A percentile compares a stretch with the other conserved stretches of the same genome.
These are phyloP conservation scores for Mystacides longicornis DNA, from an alignment of 2,888 invertebrate genomes.

Conservation along the genomic window DNA sequence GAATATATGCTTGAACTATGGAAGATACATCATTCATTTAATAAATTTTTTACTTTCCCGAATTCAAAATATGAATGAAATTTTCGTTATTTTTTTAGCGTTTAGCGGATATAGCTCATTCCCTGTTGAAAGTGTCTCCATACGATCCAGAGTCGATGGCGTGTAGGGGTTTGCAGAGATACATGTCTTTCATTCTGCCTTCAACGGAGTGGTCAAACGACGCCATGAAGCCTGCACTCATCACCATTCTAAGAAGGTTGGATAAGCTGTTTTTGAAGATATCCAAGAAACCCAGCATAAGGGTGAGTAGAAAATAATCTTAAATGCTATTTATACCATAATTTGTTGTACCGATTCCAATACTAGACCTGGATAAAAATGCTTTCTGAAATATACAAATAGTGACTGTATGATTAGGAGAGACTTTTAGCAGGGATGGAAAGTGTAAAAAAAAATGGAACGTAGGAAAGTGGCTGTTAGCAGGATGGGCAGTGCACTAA, in stretches of 20 bases:
- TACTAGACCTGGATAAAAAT: too few species aligned
- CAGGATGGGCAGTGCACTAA: too few species aligned
- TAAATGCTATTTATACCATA: background rate
- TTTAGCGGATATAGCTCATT: conserved; percentile 94
- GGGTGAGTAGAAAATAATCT: conserved; percentile 45
- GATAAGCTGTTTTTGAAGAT: conserved; percentile 97
- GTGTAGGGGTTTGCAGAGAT: conserved; percentile 85
- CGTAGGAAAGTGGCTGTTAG: too few species aligned
- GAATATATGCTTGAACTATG: background rate
- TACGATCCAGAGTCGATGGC: conserved; percentile 97
- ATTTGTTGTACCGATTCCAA: too few species aligned
- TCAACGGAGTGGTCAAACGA: conserved; percentile 95
- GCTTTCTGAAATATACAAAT: too few species aligned
- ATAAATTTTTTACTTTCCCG: too few species aligned
- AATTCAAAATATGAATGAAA: conserved; percentile 7
- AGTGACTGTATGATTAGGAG: too few species aligned
- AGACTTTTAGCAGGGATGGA: too few species aligned
- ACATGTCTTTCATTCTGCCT: conserved; percentile 88
- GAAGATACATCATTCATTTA: too few species aligned
- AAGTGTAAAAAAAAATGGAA: too few species aligned
- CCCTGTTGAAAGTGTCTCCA: conserved; percentile 92
- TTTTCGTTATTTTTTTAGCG: conserved; percentile 50
- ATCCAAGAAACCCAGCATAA: conserved; percentile 88
- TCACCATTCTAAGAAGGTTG: conserved; percentile 81
- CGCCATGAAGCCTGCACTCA: conserved; percentile 82